A percentile compares a stretch with the other conserved stretches of the same genome.
These are phyloP conservation scores for Phasia obesa DNA, from an alignment of 2,888 invertebrate genomes.

Conservation along the genomic window DNA sequence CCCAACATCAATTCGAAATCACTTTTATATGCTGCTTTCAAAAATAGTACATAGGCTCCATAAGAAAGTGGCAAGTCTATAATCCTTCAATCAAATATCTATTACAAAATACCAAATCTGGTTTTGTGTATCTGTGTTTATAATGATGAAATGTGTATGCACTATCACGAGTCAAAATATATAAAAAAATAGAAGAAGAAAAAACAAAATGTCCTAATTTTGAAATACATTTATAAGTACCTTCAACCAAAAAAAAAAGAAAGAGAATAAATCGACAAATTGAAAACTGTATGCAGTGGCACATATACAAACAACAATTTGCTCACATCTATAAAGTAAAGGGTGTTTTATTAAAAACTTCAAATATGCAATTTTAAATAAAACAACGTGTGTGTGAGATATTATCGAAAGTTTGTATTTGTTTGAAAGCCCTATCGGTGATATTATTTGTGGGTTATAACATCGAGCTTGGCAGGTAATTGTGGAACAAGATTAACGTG, in stretches of 20 bases:
- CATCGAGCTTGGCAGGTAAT: too few relatives aligned
- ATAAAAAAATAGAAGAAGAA: constrained; percentile 2
- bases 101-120: constrained; percentile 58
- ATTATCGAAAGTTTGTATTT: too few relatives aligned
- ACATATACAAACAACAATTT: constrained; percentile 59
- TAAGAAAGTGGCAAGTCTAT: constrained; percentile 64
- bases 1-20: constrained; percentile 27
- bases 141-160: constrained; percentile 42
- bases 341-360: too few relatives aligned
- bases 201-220: constrained; percentile 39
- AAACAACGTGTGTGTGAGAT: too few relatives aligned
- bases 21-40: constrained; percentile 38
- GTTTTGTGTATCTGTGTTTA: constrained; percentile 3
- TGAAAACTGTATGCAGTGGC: constrained; percentile 65
- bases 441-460: too few relatives aligned
- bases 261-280: constrained; percentile 36
- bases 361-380: too few relatives aligned
- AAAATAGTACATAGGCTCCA: constrained; percentile 21
- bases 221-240: neutral
- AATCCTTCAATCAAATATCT: constrained; percentile 70
- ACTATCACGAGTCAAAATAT: constrained; percentile 44
- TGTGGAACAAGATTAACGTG: too few relatives aligned
- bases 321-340: neutral
- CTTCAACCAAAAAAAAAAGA: neutral
- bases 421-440: too few relatives aligned